Conservation (phyloP, 2,797 vertebrate species). For the Rhinella marina region DNA sequence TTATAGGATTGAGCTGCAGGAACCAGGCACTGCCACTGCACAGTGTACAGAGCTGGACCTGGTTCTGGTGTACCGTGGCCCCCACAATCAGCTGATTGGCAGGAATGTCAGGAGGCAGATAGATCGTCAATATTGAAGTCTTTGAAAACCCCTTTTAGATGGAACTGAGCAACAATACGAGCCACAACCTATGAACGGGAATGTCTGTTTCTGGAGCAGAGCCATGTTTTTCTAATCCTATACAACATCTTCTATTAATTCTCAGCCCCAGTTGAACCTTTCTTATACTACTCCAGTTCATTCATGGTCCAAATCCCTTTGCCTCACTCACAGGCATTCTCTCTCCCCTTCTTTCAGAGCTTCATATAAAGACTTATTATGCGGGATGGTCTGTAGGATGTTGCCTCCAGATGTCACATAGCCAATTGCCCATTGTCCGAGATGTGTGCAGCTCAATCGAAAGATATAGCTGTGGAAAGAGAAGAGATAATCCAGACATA, state of each 20-base stretch:
- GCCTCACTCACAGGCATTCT: slow-evolving; percentile 79
- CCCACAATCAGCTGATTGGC: too few relatives aligned
- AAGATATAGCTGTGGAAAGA: slow-evolving; percentile 82
- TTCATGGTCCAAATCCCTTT: not conserved
- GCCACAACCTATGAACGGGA: not conserved
- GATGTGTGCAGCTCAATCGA: slow-evolving; percentile 85
- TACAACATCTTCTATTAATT: not conserved
- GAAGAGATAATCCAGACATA: not conserved
- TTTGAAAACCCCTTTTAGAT: not conserved
- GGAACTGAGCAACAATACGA: not conserved
- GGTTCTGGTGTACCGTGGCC: too few relatives aligned
- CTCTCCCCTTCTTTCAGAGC: slow-evolving; percentile 82
- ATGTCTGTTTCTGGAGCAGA: not conserved
- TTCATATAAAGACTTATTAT: slow-evolving; percentile 79
- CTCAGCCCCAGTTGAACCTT: not conserved
- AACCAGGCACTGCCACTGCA: too few relatives aligned
- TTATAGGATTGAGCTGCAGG: too few relatives aligned
- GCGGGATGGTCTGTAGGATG: slow-evolving; percentile 85
- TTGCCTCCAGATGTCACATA: slow-evolving; percentile 78
- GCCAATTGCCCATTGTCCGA: slow-evolving; percentile 90
- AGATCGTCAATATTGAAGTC: too few relatives aligned
- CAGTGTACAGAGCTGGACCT: too few relatives aligned
- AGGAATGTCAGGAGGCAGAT: too few relatives aligned
- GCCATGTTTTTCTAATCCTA: not conserved
- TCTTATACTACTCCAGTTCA: not conserved